phyloP scores from a whole-genome alignment of 2,888 invertebrate genomes.

The Drosophila merina region DNA sequence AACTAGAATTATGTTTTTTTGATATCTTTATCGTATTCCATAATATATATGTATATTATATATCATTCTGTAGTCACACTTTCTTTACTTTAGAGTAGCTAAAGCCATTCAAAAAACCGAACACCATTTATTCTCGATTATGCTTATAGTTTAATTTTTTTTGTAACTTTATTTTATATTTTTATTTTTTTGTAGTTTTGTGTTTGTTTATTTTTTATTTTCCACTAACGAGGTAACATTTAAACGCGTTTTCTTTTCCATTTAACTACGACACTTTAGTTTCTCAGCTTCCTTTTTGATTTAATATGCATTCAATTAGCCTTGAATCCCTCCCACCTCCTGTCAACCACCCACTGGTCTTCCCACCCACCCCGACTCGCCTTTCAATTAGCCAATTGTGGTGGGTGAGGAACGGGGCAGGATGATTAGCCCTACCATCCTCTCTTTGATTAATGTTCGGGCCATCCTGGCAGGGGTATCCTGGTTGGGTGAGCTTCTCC shows the following conservation, averaged over 20 bases:
- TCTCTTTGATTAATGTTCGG: slow-evolving; percentile 37
- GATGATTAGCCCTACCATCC: slow-evolving; percentile 28
- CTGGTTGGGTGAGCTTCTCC: neutral
- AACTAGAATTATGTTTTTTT: slow-evolving; percentile 30
- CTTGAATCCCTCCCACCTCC: no score
- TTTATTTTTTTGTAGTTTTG: slow-evolving; percentile 6
- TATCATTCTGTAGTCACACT: slow-evolving; percentile 26
- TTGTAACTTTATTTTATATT: slow-evolving; percentile 8
- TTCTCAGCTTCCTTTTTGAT: slow-evolving; percentile 38
- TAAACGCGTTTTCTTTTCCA: slow-evolving; percentile 66
- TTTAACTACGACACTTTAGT: slow-evolving; percentile 46
- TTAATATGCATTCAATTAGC: slow-evolving; percentile 43
- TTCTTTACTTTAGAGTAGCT: slow-evolving; percentile 44
- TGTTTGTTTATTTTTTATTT: slow-evolving; percentile 24
- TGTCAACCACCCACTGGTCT: neutral
- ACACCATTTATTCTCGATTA: slow-evolving; percentile 49
- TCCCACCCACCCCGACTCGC: neutral
- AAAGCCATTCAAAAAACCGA: slow-evolving; percentile 54
- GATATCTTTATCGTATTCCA: slow-evolving; percentile 14
- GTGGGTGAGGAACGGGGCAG: neutral
- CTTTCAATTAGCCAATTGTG: slow-evolving; percentile 30
- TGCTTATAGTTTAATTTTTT: slow-evolving; percentile 26
- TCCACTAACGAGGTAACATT: slow-evolving; percentile 81
- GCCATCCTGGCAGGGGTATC: slow-evolving; percentile 1
- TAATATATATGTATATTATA: slow-evolving; percentile 15